Evolutionary conservation across 2,888 invertebrate genomes (phyloP), one percentile per base, ranked within the genome.

Genomic region (Drosophila neonasuta): DNA sequence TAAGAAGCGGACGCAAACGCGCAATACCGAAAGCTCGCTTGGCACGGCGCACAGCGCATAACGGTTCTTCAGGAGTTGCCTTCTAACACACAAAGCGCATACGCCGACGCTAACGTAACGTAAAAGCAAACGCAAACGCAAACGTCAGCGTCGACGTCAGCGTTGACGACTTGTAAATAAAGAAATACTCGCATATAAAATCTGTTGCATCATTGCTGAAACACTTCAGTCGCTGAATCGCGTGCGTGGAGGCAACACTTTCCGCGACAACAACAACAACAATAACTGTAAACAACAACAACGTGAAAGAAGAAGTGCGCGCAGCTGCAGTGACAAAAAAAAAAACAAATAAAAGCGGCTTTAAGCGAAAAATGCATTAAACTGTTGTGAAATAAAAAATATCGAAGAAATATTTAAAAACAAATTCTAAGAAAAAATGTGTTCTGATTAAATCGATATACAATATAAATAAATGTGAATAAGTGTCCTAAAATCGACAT

Each of bases 121-220:
- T 32, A 49, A 51, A 29, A 64, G 64, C 11, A 10, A 56, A 39
- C 66, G 63, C 62, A 32, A 55, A 49, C 68, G 58, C 68, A 68
- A 42, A 15, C 56, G 51, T 52, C 51, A 24, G n/a, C 72, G 50
- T 20, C 60, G 44, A 36, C 71, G 70, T 63, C 61, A 46, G 34
- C 77, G 74, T 49, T 56, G 58, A 71, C 77, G 79, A 88, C 80
- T 86, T 87, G 80, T 88, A 85, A 87, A 80, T 79, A 71, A 74
- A 79, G 79, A 79, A 79, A 77, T 70, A 90, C 77, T 75, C 81
- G 79, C 81, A 76, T 91, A 90, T 90, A 91, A 89, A 91, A 91
- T 90, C 90, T 89, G 91, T 91, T 91, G 91, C 91, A 91, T 91
- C 91, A 91, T 86, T 90, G 88, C 81, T 86, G 87, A 88, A 89